Evolutionary conservation across 2,113 vertebrate genomes (phyloP), one percentile per base, ranked within the genome.

Genomic region (Pseudopipra pipra): DNA sequence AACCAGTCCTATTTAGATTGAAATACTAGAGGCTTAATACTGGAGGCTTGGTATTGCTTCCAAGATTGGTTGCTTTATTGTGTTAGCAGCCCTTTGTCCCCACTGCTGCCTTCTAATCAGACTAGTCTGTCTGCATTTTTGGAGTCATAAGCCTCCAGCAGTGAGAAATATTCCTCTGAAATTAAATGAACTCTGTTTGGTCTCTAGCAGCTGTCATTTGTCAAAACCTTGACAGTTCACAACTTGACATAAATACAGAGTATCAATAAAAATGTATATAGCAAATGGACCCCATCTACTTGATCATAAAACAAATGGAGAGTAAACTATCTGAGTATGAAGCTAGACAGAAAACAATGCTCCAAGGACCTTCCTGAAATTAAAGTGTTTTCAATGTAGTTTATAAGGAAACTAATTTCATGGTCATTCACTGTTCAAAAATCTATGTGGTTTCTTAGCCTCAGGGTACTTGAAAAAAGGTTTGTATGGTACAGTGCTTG

Each of bases 71-170:
- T 82, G 16, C 90, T 90, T 70, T 92, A 35, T 90, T 71, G 56
- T 73, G 61, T 96, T 94, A 93, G 68, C 56, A 93, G 70, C 31
- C 79, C 39, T 43, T 90, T 89, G 78, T 94, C 82, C 58, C 71
- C 61, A n/a, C 61, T 84, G 59, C 92, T 80, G 39, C 68, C 63
- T 91, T 93, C 93, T 95, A 90, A 94, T 90, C 85, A 95, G 90
- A 96, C 76, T 88, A 95, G 93, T 81, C 95, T 95, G 90, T 86
- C 85, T 95, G 68, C 65, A 90, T 96, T 93, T 95, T 94, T 2
- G 0, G 49, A 94, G n/a, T 88, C 43, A 78, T 84, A 90, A 94
- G 88, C 85, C 73, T 96, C 92, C 90, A 94, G 83, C 93, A 95
- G 68, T 78, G 93, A 90, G 79, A 93, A 93, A 70, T 92, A 93